A percentile compares a stretch with the other conserved stretches of the same genome.
These are phyloP conservation scores for Trichonephila clavipes DNA, from an alignment of 1,140 invertebrate species.

Conservation along the genomic window DNA sequence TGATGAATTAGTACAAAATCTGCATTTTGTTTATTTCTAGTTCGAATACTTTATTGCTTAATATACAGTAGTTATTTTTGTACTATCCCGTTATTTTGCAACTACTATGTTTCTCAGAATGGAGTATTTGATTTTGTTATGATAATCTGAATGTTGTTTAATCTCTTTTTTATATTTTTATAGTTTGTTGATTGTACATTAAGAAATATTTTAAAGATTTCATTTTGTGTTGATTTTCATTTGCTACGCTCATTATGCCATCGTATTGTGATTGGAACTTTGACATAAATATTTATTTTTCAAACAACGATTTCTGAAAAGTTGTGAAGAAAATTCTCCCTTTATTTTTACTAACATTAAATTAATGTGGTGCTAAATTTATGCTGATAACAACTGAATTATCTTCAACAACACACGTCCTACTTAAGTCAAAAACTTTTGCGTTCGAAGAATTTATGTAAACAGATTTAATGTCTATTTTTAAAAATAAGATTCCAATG, in stretches of 20 bases:
- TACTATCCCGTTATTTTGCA: not conserved
- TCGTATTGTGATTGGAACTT: conserved; percentile 49
- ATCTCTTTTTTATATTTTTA: conserved; percentile 75
- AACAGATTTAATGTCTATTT: conserved; percentile 2
- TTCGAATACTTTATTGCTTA: conserved; percentile 27
- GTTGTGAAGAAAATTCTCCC: conserved; percentile 18
- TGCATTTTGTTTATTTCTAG: conserved; percentile 55
- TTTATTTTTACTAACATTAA: conserved; percentile 27
- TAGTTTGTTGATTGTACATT: conserved; percentile 68
- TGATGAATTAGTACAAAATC: conserved; percentile 73
- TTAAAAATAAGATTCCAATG: conserved; percentile 13
- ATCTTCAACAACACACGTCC: conserved; percentile 15
- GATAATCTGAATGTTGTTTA: conserved; percentile 71
- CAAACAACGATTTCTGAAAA: conserved; percentile 37
- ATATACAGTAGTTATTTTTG: conserved; percentile 41
- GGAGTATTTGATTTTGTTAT: conserved; percentile 54
- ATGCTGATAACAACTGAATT: conserved; percentile 49
- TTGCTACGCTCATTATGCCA: conserved; percentile 49
- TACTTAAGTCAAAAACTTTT: conserved; percentile 1
- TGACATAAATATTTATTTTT: conserved; percentile 62
- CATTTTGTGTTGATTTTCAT: conserved; percentile 53
- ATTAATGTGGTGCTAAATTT: conserved; percentile 57
- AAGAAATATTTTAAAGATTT: conserved; percentile 56
- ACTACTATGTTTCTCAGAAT: not conserved
- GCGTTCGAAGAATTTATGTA: not conserved